A percentile compares a stretch with the other conserved stretches of the same genome.
Conservation (phyloP, 1,140 invertebrate species). For the Lysiphlebus fabarum region DNA sequence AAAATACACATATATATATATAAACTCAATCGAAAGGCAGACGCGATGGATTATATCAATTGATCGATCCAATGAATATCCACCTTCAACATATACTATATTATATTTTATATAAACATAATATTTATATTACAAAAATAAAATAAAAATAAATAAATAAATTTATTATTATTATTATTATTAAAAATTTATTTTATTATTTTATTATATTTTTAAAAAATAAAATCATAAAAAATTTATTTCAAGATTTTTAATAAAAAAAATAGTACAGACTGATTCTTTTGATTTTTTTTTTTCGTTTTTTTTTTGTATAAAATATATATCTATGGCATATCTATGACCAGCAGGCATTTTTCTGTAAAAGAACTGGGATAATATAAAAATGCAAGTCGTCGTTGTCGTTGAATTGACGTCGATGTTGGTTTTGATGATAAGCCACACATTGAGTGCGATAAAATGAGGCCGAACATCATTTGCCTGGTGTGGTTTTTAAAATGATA, state of each 20-base stretch:
- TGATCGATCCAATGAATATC: constrained; percentile 19
- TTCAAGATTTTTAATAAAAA: too few species aligned
- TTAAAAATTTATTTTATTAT: too few species aligned
- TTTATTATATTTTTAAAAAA: too few species aligned
- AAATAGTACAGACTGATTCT: too few species aligned
- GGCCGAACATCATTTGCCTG: constrained; percentile 50
- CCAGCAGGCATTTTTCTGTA: constrained; percentile 10
- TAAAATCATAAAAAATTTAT: too few species aligned
- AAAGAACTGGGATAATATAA: constrained; percentile 14
- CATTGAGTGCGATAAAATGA: constrained; percentile 37
- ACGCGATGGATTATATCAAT: constrained; percentile 35
- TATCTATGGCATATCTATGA: constrained; percentile 16
- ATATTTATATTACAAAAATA: background rate
- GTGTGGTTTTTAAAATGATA: constrained; percentile 32
- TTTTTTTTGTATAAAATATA: too few species aligned
- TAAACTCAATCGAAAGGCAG: constrained; percentile 35
- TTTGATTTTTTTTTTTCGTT: too few species aligned
- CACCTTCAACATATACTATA: constrained; percentile 3
- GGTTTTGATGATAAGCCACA: constrained; percentile 17
- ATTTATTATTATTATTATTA: too few species aligned
- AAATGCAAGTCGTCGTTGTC: constrained; percentile 20
- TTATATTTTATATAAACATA: background rate
- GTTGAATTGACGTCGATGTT: too few species aligned
- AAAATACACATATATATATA: constrained; percentile 6
- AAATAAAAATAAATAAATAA: background rate